phyloP scores from a whole-genome alignment of 2,888 invertebrate species.

The Perizoma affinitatum region DNA sequence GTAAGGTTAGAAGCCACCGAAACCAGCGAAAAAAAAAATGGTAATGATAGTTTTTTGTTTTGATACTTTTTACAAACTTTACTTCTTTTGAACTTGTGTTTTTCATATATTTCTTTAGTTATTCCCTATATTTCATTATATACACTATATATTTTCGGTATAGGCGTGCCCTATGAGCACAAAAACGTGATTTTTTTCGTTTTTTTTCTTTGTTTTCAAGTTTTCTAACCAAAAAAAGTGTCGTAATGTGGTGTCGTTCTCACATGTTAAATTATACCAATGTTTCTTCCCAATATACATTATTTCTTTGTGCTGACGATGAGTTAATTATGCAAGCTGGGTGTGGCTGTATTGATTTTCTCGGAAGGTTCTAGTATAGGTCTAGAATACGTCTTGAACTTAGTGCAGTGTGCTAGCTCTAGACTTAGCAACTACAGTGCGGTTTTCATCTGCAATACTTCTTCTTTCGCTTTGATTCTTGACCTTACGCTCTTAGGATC shows the following conservation, averaged over 20 bases:
- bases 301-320: constrained; percentile 53
- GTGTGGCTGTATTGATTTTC: constrained; percentile 85
- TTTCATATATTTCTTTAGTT: constrained; percentile 50
- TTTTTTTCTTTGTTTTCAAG: constrained; percentile 81
- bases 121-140: constrained; percentile 37
- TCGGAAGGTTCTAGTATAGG: constrained; percentile 80
- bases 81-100: constrained; percentile 66
- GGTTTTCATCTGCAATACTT: constrained; percentile 51
- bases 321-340: constrained; percentile 81
- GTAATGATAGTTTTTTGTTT: constrained; percentile 85
- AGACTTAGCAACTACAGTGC: constrained; percentile 62
- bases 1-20: constrained; percentile 40
- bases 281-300: constrained; percentile 58
- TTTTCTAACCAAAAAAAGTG: constrained; percentile 81
- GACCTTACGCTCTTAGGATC: constrained; percentile 6
- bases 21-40: constrained; percentile 70
- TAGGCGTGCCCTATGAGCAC: constrained; percentile 31
- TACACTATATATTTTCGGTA: constrained; percentile 25
- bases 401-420: constrained; percentile 70
- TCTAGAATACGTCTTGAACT: constrained; percentile 73
- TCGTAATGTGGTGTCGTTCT: constrained; percentile 69
- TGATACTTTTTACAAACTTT: constrained; percentile 83
- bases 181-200: constrained; percentile 58
- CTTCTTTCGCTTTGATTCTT: constrained; percentile 42
- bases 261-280: constrained; percentile 72